Conservation (phyloP, 2,113 vertebrate species). For the Ciconia stormi region DNA sequence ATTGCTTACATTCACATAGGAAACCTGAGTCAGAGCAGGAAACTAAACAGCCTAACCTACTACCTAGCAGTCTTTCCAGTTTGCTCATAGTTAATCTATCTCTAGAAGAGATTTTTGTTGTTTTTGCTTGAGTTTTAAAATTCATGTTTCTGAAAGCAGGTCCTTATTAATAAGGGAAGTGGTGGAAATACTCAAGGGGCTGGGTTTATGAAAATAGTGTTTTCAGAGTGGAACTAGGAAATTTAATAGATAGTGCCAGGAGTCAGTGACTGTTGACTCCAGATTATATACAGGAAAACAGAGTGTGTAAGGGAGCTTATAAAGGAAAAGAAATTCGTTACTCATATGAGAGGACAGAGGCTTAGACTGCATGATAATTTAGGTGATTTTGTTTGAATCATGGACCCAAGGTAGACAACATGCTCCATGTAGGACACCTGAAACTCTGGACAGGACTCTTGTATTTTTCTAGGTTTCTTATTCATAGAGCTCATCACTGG, state of each 20-base stretch:
- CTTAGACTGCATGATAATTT: neutral
- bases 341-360: neutral
- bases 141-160: neutral
- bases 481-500: neutral
- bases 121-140: neutral
- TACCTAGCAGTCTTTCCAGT: neutral
- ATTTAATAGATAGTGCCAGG: neutral
- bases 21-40: neutral
- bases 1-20: neutral
- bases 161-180: neutral
- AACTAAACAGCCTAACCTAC: neutral
- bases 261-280: neutral
- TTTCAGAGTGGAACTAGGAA: neutral
- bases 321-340: neutral
- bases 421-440: neutral
- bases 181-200: neutral
- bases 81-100: neutral
- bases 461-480: neutral
- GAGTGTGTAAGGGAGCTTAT: neutral
- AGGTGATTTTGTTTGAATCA: neutral
- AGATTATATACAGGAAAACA: neutral
- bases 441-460: neutral
- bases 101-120: neutral
- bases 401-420: neutral
- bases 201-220: neutral